Evolutionary conservation across 2,797 vertebrate genomes (phyloP).

Genomic region (Leptoclinus maculatus): DNA sequence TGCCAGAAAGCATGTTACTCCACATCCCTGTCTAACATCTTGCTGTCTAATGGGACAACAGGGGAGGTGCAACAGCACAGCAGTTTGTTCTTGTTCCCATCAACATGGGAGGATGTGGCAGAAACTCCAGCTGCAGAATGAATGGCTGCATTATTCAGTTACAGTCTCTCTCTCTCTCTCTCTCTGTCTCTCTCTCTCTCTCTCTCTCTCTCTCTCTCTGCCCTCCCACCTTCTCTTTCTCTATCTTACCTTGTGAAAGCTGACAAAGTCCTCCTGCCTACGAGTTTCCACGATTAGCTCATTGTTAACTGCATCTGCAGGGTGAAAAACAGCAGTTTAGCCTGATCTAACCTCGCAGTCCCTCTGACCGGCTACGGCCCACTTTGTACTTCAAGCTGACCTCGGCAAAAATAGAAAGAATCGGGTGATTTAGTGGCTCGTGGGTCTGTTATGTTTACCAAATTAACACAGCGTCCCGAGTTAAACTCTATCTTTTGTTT

Average conservation of each 20-base stretch:
- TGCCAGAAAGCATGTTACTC: conserved; percentile 7
- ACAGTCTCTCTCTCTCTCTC: conserved; percentile 1
- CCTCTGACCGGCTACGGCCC: not conserved
- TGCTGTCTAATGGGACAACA: conserved; percentile 12
- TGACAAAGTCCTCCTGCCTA: conserved; percentile 57
- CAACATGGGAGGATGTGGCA: conserved; percentile 29
- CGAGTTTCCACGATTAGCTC: conserved; percentile 52
- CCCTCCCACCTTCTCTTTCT: conserved; percentile 15
- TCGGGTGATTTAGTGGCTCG: not conserved
- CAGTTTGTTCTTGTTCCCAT: conserved; percentile 6
- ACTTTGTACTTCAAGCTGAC: not conserved
- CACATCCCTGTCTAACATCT: conserved; percentile 1
- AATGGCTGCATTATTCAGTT: conserved; percentile 59
- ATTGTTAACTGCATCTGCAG: conserved; percentile 68
- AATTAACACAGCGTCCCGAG: not conserved
- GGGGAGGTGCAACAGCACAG: conserved; percentile 1
- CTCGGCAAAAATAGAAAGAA: not conserved
- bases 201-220: not conserved
- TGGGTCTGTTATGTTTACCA: not conserved
- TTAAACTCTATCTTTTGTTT: not conserved
- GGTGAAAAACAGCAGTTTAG: conserved; percentile 57
- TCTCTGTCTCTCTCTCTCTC: not conserved
- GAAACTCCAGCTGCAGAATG: conserved; percentile 43
- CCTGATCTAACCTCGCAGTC: conserved; percentile 28
- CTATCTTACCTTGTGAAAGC: conserved; percentile 71